These are phyloP conservation scores for Muntiacus muntjak DNA, from an alignment of 2,113 vertebrate genomes.

Conservation along the genomic window DNA sequence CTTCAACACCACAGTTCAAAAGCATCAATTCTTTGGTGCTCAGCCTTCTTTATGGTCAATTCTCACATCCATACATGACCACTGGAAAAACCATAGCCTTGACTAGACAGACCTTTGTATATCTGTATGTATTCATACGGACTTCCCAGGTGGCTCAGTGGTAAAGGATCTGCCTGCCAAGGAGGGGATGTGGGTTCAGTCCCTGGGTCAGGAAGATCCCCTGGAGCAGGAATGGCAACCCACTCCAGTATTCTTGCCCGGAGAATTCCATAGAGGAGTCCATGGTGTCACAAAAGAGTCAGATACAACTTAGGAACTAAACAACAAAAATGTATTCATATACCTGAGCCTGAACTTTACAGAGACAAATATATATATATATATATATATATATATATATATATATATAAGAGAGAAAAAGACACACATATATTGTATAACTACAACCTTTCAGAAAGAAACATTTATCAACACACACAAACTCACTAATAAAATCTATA, in stretches of 20 bases:
- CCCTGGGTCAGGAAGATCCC: neutral
- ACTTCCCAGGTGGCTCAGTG: neutral
- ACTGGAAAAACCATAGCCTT: neutral
- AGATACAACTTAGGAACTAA: neutral
- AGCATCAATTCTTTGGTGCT: neutral
- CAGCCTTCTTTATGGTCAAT: neutral
- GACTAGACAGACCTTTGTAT: neutral
- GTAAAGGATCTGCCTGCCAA: neutral
- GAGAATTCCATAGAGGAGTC: neutral
- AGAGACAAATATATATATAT: neutral
- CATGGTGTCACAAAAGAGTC: neutral
- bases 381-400: neutral
- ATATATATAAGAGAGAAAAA: neutral
- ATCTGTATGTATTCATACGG: neutral
- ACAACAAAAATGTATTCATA: neutral
- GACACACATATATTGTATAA: neutral
- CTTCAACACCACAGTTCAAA: neutral
- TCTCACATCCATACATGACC: neutral
- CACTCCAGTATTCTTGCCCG: neutral
- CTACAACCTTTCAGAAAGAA: neutral
- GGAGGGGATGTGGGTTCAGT: neutral
- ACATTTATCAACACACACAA: neutral
- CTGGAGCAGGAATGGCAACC: neutral
- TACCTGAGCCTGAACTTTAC: neutral
- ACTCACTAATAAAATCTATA: neutral